phyloP scores from a whole-genome alignment of 1,140 invertebrate species.

The Conus betulinus region DNA sequence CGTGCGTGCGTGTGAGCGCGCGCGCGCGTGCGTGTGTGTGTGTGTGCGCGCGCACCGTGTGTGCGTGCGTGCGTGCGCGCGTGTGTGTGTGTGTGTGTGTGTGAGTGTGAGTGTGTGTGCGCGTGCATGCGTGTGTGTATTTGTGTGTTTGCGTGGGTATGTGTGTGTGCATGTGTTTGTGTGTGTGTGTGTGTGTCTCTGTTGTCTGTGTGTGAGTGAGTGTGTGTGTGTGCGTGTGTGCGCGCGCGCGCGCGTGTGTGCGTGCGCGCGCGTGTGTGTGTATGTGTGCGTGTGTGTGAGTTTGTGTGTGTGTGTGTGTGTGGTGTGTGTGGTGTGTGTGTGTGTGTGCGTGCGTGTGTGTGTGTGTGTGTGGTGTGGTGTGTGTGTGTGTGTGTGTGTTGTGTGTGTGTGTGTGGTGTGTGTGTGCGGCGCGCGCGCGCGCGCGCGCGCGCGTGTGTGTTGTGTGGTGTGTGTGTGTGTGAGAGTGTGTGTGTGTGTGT shows the following conservation, averaged over 20 bases:
- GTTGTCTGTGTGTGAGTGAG: conserved; percentile 11
- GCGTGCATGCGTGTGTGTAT: neutral
- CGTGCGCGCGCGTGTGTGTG: too few species aligned
- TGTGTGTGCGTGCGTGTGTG: too few species aligned
- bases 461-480: too few species aligned
- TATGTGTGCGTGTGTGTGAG: too few species aligned
- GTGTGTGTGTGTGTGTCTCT: conserved; percentile 12
- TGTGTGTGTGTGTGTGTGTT: too few species aligned
- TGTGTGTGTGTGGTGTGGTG: too few species aligned
- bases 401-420: too few species aligned
- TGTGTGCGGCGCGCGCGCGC: too few species aligned
- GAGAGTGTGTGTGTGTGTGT: too few species aligned
- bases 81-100: neutral
- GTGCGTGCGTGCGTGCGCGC: neutral
- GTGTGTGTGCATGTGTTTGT: conserved; percentile 13
- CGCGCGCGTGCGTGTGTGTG: neutral
- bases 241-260: neutral
- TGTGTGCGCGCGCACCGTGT: neutral
- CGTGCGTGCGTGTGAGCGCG: neutral
- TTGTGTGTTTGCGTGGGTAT: neutral
- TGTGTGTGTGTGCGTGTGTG: conserved; percentile 1
- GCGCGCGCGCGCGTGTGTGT: too few species aligned
- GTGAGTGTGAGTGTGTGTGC: conserved; percentile 13
- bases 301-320: too few species aligned
- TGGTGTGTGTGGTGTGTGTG: too few species aligned